phyloP scores from a whole-genome alignment of 2,888 invertebrate genomes.

The Pharmacophagus antenor region DNA sequence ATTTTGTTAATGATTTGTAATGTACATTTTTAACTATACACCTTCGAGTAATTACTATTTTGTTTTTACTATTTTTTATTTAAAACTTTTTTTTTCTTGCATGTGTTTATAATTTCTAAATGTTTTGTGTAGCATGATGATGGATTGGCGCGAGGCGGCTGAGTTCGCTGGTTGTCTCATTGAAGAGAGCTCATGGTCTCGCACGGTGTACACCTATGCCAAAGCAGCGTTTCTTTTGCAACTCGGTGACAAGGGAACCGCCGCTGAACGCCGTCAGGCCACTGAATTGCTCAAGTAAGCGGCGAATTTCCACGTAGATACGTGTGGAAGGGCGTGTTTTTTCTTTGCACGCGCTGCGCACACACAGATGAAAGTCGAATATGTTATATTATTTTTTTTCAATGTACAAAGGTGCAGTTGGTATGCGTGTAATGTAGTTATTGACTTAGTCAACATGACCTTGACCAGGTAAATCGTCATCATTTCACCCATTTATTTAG shows the following conservation, averaged over 20 bases:
- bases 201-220: constrained; percentile 94
- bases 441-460: background rate
- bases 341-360: background rate
- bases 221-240: constrained; percentile 91
- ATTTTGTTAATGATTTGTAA: background rate
- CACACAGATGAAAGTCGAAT: background rate
- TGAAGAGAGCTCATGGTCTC: constrained; percentile 93
- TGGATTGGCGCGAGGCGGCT: constrained; percentile 89
- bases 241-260: constrained; percentile 70
- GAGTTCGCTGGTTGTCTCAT: constrained; percentile 86
- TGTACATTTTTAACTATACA: background rate
- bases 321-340: background rate
- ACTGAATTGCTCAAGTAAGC: constrained; percentile 85
- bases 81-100: constrained; percentile 7
- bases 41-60: background rate
- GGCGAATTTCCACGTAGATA: constrained; percentile 1
- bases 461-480: background rate
- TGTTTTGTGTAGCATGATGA: constrained; percentile 73
- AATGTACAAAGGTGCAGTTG: background rate
- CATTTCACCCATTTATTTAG: background rate
- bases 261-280: constrained; percentile 79
- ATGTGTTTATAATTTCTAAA: constrained; percentile 10
- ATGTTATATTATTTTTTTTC: constrained; percentile 5
- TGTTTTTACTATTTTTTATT: constrained; percentile 1
- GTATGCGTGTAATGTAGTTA: background rate